A percentile compares a stretch with the other conserved stretches of the same genome.
Evolutionary conservation across 2,888 invertebrate species (phyloP).

Genomic region (Drosophila algonquin): DNA sequence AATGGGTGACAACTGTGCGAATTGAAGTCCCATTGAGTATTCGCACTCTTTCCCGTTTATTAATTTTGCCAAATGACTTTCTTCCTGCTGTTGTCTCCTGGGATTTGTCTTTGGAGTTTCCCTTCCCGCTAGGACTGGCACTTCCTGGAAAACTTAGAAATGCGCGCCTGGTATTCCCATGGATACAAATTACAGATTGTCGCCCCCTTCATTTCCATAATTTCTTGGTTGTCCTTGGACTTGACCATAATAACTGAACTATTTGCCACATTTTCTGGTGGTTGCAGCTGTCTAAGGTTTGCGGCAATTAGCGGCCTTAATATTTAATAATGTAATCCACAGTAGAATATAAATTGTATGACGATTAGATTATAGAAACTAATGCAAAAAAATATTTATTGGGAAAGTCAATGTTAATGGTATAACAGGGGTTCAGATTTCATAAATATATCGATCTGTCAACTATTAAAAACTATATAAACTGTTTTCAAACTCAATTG

Average conservation of each 20-base stretch:
- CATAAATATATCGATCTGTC: no score
- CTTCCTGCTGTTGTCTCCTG: neutral
- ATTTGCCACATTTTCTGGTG: neutral
- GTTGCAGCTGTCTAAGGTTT: no score
- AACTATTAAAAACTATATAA: no score
- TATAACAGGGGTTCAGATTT: no score
- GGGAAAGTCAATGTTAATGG: no score
- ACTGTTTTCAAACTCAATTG: no score
- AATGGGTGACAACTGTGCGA: neutral
- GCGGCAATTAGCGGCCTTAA: neutral
- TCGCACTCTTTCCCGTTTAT: neutral
- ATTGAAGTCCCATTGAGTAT: neutral
- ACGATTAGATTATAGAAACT: no score
- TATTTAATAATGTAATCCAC: neutral
- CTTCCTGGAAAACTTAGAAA: neutral
- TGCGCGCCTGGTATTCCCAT: neutral
- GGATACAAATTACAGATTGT: neutral
- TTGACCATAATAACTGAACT: neutral
- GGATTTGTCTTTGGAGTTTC: neutral
- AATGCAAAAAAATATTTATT: no score
- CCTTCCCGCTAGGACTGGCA: neutral
- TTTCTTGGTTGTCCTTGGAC: neutral
- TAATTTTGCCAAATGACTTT: conserved; percentile 2
- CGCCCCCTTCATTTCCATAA: neutral
- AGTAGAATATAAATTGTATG: no score